These are phyloP conservation scores for Lampropteryx suffumata DNA, from an alignment of 2,888 invertebrate genomes.

Conservation along the genomic window DNA sequence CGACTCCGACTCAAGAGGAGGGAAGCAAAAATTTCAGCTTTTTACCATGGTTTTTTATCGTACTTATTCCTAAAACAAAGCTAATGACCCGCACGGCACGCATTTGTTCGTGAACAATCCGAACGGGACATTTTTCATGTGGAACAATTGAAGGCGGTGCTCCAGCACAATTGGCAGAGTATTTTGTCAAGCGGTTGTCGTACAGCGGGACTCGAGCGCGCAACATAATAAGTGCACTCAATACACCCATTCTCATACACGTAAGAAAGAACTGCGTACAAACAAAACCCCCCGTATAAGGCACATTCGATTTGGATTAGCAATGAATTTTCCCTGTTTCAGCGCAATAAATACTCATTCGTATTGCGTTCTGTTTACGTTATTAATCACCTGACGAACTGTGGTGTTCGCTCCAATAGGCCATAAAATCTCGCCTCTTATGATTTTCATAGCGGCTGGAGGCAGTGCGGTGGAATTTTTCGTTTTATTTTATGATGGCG, in stretches of 20 bases:
- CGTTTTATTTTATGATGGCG: constrained; percentile 82
- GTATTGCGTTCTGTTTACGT: constrained; percentile 46
- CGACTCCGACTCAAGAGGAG: constrained; percentile 63
- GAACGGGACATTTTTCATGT: constrained; percentile 81
- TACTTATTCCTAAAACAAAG: constrained; percentile 79
- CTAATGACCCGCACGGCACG: constrained; percentile 81
- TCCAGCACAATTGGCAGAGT: constrained; percentile 79
- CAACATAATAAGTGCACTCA: constrained; percentile 70
- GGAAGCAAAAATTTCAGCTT: constrained; percentile 70
- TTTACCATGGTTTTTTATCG: constrained; percentile 72
- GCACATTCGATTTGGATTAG: constrained; percentile 6
- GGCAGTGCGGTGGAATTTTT: constrained; percentile 79
- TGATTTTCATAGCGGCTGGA: constrained; percentile 77
- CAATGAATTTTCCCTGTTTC: constrained; percentile 6
- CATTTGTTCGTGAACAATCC: constrained; percentile 81
- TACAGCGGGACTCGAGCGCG: constrained; percentile 58
- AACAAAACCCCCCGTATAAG: constrained; percentile 1
- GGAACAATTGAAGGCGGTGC: constrained; percentile 80
- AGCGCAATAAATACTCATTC: constrained; percentile 26
- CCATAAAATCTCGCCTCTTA: constrained; percentile 78
- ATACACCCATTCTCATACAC: constrained; percentile 45
- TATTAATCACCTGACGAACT: constrained; percentile 71
- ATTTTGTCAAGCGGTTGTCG: constrained; percentile 81
- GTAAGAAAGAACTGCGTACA: constrained; percentile 19
- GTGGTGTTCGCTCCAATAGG: constrained; percentile 60